phyloP scores from a whole-genome alignment of 2,797 vertebrate species.

The Anomalospiza imberbis region DNA sequence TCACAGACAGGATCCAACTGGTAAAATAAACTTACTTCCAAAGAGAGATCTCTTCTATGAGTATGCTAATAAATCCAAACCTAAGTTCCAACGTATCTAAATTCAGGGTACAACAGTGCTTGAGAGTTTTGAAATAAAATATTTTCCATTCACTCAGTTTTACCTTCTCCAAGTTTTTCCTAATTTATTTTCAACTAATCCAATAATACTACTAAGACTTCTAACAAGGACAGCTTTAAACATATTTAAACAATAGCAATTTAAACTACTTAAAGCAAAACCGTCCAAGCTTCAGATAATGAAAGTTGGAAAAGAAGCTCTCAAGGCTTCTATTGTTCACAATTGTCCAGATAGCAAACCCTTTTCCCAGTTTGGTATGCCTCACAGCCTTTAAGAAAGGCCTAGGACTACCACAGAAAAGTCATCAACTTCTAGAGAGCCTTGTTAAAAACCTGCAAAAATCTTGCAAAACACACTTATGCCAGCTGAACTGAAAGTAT shows the following conservation, averaged over 20 bases:
- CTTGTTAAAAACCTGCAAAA: background rate
- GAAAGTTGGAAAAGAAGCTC: background rate
- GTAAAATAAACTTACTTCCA: conserved; percentile 46
- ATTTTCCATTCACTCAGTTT: background rate
- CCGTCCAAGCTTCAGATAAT: background rate
- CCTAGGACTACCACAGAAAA: background rate
- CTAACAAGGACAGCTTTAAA: background rate
- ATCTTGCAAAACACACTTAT: background rate
- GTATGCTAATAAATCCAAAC: conserved; percentile 46
- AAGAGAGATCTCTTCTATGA: conserved; percentile 15
- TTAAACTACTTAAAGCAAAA: background rate
- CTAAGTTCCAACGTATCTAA: background rate
- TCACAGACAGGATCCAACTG: conserved; percentile 9
- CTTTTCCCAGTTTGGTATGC: background rate
- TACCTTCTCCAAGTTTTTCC: background rate
- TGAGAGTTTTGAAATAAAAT: background rate
- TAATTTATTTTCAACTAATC: background rate
- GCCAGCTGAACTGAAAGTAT: background rate
- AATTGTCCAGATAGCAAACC: background rate
- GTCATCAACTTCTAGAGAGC: background rate
- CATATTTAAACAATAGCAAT: background rate
- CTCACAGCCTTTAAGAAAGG: background rate
- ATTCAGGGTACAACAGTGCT: background rate
- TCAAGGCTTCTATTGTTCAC: background rate
- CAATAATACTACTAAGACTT: background rate